Conservation (phyloP, 1,140 invertebrate species). For the Atopsyche davidsoni region DNA sequence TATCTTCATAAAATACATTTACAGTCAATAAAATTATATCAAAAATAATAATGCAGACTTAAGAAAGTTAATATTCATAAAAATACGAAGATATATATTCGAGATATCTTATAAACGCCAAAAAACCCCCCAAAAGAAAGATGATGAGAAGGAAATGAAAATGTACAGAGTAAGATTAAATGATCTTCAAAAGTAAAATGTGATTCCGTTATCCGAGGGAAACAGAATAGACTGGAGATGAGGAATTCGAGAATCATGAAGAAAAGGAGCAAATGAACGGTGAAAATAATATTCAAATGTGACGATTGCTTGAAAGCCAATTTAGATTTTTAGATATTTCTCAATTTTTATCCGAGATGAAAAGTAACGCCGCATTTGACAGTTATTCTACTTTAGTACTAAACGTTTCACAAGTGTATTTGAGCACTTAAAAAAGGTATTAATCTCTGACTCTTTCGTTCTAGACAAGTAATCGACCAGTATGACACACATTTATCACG, state of each 20-base stretch:
- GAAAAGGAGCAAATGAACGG: constrained; percentile 13
- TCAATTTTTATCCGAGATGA: constrained; percentile 11
- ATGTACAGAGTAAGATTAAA: neutral
- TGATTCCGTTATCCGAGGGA: constrained; percentile 7
- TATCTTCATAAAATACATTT: neutral
- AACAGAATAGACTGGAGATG: neutral
- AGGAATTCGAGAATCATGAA: too few relatives aligned
- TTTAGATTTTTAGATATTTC: constrained; percentile 14
- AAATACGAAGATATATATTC: too few relatives aligned
- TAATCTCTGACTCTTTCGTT: too few relatives aligned
- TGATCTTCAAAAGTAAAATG: constrained; percentile 13
- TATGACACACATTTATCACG: too few relatives aligned
- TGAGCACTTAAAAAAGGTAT: too few relatives aligned
- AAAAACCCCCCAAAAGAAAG: neutral
- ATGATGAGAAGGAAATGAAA: constrained; percentile 17
- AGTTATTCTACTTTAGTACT: too few relatives aligned
- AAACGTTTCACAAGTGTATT: too few relatives aligned
- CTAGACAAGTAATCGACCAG: too few relatives aligned
- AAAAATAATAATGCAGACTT: too few relatives aligned
- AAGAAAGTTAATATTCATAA: too few relatives aligned
- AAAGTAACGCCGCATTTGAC: neutral
- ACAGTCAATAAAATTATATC: too few relatives aligned
- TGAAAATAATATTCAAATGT: constrained; percentile 20
- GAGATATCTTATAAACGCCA: too few relatives aligned
- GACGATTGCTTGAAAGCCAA: constrained; percentile 14